These are phyloP conservation scores for Myotis davidii DNA, from an alignment of 2,113 vertebrate species.

Conservation along the genomic window DNA sequence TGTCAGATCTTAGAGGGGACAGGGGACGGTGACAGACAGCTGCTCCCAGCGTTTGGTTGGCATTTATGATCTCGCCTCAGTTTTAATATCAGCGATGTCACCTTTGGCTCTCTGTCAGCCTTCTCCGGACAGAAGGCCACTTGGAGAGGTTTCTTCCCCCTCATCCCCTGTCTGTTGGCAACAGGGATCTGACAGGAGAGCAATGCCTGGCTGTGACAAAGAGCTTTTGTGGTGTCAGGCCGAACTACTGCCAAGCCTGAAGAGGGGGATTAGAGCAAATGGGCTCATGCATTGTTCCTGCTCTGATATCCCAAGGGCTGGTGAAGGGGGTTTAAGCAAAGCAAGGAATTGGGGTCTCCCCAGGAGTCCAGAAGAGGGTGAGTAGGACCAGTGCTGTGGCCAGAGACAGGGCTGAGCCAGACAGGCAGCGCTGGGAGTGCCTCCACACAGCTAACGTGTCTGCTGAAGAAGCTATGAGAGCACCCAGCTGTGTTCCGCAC, in stretches of 20 bases:
- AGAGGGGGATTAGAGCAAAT: rapidly evolving
- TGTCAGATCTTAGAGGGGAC: neutral
- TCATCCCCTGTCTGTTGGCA: neutral
- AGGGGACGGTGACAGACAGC: neutral
- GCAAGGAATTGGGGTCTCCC: neutral
- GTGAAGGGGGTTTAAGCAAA: neutral
- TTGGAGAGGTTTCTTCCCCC: neutral
- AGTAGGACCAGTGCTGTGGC: too few relatives aligned
- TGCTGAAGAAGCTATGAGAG: neutral
- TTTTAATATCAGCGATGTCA: neutral
- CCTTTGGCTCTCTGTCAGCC: neutral
- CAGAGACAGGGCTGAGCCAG: neutral
- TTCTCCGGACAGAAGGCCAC: neutral
- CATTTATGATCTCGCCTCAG: neutral
- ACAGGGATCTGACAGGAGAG: neutral
- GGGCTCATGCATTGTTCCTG: neutral
- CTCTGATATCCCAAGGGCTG: neutral
- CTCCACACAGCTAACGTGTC: neutral
- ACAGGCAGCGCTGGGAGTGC: rapidly evolving
- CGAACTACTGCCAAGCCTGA: neutral
- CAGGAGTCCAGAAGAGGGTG: neutral
- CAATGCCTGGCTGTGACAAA: neutral
- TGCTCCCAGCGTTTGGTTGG: neutral
- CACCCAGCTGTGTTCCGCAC: neutral
- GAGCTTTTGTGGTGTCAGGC: neutral